Percentiles rank a stretch among this genome's conserved stretches.
Conservation (phyloP, 2,113 vertebrate species). For the Alectura lathami region DNA sequence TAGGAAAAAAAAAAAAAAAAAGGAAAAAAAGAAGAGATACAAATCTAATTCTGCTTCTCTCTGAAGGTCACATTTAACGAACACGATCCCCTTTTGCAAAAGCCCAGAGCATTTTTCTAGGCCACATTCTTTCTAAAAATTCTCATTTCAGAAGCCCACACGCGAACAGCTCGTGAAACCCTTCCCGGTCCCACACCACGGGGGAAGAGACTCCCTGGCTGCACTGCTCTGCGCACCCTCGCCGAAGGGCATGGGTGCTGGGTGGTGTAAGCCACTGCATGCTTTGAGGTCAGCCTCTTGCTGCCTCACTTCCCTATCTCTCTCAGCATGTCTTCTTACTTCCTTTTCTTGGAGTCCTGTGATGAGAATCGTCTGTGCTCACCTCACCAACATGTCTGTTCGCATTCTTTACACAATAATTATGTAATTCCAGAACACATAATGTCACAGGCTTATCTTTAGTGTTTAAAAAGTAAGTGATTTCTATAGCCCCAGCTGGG, state of each 20-base stretch:
- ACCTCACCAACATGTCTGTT: not conserved
- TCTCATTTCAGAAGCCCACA: rapidly evolving
- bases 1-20: not conserved
- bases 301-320: slow-evolving; percentile 31
- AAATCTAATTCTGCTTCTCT: not conserved
- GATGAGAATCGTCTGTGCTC: not conserved
- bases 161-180: not conserved
- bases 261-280: not conserved
- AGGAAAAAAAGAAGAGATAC: not conserved
- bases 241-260: not conserved
- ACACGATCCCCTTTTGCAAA: not conserved
- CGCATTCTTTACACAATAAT: not conserved
- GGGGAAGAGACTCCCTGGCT: not conserved
- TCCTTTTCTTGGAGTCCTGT: not conserved
- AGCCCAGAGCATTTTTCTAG: not conserved
- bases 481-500: not conserved
- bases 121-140: not conserved
- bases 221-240: rapidly evolving
- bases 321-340: not conserved
- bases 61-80: not conserved
- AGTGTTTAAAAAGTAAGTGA: not conserved
- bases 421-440: not conserved
- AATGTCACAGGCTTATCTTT: not conserved
- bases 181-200: not conserved
- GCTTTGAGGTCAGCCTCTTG: slow-evolving; percentile 2